Percentiles rank a stretch among this genome's conserved stretches.
phyloP scores from a whole-genome alignment of 1,140 invertebrate species.

The Scaptomyza hsui region DNA sequence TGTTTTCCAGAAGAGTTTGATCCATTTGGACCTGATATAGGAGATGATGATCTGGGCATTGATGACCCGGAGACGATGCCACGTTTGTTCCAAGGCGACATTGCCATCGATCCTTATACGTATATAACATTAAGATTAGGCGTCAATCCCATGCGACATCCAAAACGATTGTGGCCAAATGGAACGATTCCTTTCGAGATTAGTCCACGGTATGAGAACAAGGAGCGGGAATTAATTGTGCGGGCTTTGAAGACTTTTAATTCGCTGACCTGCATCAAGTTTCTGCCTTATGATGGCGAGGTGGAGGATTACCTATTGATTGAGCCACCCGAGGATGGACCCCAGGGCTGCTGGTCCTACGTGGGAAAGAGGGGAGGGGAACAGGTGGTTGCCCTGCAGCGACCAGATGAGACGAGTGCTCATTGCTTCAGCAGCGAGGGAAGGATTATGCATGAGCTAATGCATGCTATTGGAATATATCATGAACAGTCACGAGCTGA shows the following conservation, averaged over 20 bases:
- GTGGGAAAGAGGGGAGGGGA: slow-evolving; percentile 88
- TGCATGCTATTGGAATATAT: slow-evolving; percentile 93
- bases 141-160: slow-evolving; percentile 86
- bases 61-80: slow-evolving; percentile 88
- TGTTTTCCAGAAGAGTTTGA: slow-evolving; percentile 59
- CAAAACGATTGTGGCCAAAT: slow-evolving; percentile 87
- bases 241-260: slow-evolving; percentile 88
- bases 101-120: slow-evolving; percentile 85
- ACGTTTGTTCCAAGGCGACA: slow-evolving; percentile 89
- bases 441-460: slow-evolving; percentile 92
- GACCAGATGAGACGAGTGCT: slow-evolving; percentile 86
- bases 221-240: slow-evolving; percentile 85
- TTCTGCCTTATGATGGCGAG: slow-evolving; percentile 87
- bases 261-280: slow-evolving; percentile 89
- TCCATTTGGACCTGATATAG: slow-evolving; percentile 64
- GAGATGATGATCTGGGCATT: slow-evolving; percentile 63
- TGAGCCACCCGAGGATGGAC: slow-evolving; percentile 87
- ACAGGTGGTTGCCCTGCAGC: slow-evolving; percentile 81
- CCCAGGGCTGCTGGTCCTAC: slow-evolving; percentile 92
- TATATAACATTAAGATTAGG: slow-evolving; percentile 87
- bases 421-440: slow-evolving; percentile 89
- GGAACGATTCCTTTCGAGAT: slow-evolving; percentile 90
- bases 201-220: slow-evolving; percentile 86
- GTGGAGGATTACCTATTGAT: slow-evolving; percentile 89
- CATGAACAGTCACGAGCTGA: slow-evolving; percentile 94